phyloP scores from a whole-genome alignment of 2,888 invertebrate species.

The Temnothorax unifasciatus region DNA sequence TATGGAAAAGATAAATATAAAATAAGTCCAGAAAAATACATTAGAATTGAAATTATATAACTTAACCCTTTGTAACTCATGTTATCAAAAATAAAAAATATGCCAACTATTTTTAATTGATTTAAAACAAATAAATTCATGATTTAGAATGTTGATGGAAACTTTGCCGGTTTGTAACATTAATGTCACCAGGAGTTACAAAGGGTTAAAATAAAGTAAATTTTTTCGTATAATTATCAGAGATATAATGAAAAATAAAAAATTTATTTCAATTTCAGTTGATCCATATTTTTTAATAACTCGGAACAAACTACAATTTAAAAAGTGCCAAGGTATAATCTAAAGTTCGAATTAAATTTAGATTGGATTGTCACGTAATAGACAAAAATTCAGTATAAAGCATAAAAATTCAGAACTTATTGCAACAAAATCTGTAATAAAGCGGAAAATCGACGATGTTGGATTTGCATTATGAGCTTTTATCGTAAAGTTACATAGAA shows the following conservation, averaged over 20 bases:
- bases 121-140: too few relatives aligned
- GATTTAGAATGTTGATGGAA: too few relatives aligned
- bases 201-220: not conserved
- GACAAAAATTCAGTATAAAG: not conserved
- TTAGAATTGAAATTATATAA: constrained; percentile 2
- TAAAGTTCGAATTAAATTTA: not conserved
- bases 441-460: not conserved
- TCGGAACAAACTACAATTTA: not conserved
- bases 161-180: too few relatives aligned
- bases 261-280: not conserved
- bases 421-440: not conserved
- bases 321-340: not conserved
- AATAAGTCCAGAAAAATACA: not conserved
- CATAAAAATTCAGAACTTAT: not conserved
- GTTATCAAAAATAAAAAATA: too few relatives aligned
- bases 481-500: not conserved
- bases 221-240: not conserved
- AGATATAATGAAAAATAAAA: not conserved
- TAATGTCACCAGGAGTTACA: too few relatives aligned
- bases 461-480: not conserved
- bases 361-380: not conserved
- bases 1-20: not conserved
- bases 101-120: too few relatives aligned
- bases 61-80: too few relatives aligned
- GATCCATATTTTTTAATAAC: not conserved